A percentile compares a stretch with the other conserved stretches of the same genome.
Evolutionary conservation across 2,113 vertebrate genomes (phyloP).

Genomic region (Burhinus oedicnemus): DNA sequence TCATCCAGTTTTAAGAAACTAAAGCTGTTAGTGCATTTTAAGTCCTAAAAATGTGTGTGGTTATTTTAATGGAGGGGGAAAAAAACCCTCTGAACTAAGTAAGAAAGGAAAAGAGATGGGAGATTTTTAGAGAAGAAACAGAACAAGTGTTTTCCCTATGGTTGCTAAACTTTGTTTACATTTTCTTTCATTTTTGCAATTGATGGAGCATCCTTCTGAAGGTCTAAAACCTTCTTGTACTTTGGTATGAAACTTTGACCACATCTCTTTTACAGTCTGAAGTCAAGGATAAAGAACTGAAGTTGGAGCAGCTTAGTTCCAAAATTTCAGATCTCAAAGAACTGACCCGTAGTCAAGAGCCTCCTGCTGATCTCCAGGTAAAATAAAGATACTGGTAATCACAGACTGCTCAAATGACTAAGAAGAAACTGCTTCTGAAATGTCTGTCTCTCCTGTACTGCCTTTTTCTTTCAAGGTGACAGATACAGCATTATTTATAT

Average conservation of each 20-base stretch:
- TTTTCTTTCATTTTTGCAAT: background rate
- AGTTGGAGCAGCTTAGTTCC: conserved; percentile 82
- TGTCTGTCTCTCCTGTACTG: background rate
- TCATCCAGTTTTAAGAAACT: background rate
- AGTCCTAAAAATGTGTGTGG: background rate
- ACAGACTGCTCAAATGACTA: background rate
- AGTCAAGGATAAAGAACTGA: conserved; percentile 83
- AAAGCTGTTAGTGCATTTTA: background rate
- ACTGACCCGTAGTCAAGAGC: conserved; percentile 81
- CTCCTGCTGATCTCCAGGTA: conserved; percentile 91
- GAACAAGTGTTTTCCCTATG: background rate
- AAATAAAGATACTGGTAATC: background rate
- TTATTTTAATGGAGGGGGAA: background rate
- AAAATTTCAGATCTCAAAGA: conserved; percentile 88
- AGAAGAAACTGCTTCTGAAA: background rate
- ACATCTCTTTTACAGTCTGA: conserved; percentile 79
- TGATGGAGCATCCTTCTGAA: background rate
- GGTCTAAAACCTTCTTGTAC: background rate
- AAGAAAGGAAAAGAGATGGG: background rate
- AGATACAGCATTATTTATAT: background rate
- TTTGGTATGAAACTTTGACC: background rate
- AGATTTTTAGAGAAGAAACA: background rate
- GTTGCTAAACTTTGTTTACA: background rate
- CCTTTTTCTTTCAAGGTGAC: background rate
- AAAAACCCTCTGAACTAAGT: background rate